These are phyloP conservation scores for Cenopis cana DNA, from an alignment of 2,888 invertebrate genomes.

Conservation along the genomic window DNA sequence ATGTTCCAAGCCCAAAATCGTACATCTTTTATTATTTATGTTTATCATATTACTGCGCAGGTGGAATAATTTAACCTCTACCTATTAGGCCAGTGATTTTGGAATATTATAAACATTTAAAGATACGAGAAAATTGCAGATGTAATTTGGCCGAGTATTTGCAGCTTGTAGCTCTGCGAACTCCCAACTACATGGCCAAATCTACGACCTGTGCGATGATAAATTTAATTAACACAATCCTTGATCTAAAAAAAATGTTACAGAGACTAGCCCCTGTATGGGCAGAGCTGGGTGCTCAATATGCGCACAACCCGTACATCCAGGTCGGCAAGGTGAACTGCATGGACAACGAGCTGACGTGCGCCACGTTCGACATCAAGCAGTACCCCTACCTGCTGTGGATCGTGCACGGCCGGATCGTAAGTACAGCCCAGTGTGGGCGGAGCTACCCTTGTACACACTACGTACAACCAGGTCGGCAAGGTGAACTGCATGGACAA, in stretches of 20 bases:
- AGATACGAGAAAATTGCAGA: neutral
- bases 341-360: conserved; percentile 89
- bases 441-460: too few relatives aligned
- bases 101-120: too few relatives aligned
- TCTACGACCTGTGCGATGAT: neutral
- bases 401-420: conserved; percentile 94
- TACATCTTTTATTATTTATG: too few relatives aligned
- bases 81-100: too few relatives aligned
- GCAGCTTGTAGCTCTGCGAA: neutral
- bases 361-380: conserved; percentile 92
- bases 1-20: too few relatives aligned
- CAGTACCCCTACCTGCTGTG: conserved; percentile 95
- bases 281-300: conserved; percentile 91
- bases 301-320: conserved; percentile 87
- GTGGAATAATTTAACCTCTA: neutral
- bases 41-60: neutral
- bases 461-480: conserved; percentile 73
- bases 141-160: neutral
- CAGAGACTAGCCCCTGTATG: conserved; percentile 93
- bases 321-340: conserved; percentile 95
- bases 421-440: conserved; percentile 62
- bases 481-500: conserved; percentile 94
- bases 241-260: conserved; percentile 5
- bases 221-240: neutral
- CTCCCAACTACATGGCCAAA: neutral